Percentiles rank a stretch among this genome's conserved stretches.
These are phyloP conservation scores for Lacerta bilineata DNA, from an alignment of 2,797 vertebrate species.

Conservation along the genomic window DNA sequence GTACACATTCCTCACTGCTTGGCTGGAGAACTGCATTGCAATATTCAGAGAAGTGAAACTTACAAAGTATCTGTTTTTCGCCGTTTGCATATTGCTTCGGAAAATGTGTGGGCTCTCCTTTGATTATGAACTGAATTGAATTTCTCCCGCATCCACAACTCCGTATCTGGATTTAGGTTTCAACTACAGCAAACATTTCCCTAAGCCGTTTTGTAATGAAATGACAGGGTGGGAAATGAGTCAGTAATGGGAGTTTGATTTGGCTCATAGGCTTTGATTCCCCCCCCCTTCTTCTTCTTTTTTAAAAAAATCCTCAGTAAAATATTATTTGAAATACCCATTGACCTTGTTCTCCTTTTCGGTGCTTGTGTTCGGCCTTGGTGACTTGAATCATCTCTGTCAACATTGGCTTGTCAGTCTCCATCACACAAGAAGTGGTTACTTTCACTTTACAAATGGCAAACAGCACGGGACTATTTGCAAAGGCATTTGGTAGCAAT, in stretches of 20 bases:
- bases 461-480: background rate
- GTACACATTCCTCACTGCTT: too few species aligned
- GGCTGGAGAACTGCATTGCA: too few species aligned
- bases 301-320: background rate
- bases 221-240: background rate
- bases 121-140: too few species aligned
- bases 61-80: too few species aligned
- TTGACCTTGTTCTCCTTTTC: background rate
- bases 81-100: too few species aligned
- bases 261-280: background rate
- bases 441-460: background rate
- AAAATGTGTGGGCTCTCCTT: too few species aligned
- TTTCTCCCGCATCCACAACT: too few species aligned
- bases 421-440: background rate
- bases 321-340: constrained; percentile 22
- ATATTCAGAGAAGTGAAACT: too few species aligned
- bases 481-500: background rate
- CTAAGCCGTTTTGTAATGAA: background rate
- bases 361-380: background rate
- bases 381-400: background rate
- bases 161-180: background rate
- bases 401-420: constrained; percentile 8
- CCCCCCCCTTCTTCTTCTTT: background rate
- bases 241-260: constrained; percentile 3
- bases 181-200: background rate